Conservation (phyloP, 2,113 vertebrate genomes). For the Sturnira hondurensis region DNA sequence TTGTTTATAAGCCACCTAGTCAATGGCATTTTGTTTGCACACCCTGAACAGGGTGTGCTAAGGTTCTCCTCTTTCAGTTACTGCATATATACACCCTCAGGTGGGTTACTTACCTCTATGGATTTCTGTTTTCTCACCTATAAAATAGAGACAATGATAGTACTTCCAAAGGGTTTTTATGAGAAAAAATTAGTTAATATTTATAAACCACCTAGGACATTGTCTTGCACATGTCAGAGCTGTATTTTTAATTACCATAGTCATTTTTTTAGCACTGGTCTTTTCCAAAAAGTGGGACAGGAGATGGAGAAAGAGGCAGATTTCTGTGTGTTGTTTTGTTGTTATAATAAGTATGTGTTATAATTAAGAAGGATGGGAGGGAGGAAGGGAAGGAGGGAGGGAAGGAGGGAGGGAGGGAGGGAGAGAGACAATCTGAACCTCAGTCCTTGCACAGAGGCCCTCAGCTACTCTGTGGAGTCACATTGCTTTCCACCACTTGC, state of each 20-base stretch:
- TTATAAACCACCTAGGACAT: neutral
- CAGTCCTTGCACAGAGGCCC: neutral
- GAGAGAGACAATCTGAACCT: neutral
- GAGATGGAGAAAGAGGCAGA: neutral
- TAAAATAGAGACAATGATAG: neutral
- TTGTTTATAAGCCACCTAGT: neutral
- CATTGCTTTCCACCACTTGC: neutral
- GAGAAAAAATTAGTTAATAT: neutral
- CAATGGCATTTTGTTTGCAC: neutral
- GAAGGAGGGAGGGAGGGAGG: rapidly evolving
- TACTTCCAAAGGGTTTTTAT: neutral
- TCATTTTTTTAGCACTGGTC: neutral
- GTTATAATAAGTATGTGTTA: neutral
- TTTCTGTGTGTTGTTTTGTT: neutral
- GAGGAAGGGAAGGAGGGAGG: rapidly evolving
- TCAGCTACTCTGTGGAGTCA: neutral
- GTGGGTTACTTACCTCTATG: neutral
- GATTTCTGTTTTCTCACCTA: neutral
- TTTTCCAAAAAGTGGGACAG: neutral
- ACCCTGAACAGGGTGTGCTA: neutral
- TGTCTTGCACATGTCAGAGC: neutral
- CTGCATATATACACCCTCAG: rapidly evolving
- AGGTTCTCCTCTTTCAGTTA: neutral
- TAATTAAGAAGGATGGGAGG: neutral
- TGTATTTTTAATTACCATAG: neutral